Conservation (phyloP, 2,113 vertebrate genomes). For the Otocyon megalotis region DNA sequence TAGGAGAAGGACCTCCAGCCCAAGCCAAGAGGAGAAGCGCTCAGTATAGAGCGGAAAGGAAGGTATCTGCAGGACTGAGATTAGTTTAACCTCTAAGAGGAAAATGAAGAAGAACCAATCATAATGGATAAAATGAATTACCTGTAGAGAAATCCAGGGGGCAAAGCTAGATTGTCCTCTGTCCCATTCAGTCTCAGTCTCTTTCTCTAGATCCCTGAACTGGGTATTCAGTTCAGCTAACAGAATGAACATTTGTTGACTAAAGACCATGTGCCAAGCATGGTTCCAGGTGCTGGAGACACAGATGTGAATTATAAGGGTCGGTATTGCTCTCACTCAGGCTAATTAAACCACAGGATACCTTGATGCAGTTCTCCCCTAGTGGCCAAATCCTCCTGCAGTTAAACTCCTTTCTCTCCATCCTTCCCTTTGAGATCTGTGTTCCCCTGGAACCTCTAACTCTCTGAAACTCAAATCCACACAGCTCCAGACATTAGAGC, state of each 20-base stretch:
- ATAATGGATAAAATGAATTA: background rate
- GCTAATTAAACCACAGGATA: background rate
- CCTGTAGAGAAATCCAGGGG: background rate
- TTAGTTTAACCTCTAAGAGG: background rate
- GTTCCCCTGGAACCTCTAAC: background rate
- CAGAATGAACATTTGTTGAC: background rate
- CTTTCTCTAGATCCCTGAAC: background rate
- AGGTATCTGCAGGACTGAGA: background rate
- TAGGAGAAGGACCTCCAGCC: background rate
- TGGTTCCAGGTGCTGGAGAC: background rate
- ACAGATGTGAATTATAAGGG: background rate
- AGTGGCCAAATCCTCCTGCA: background rate
- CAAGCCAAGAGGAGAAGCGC: background rate
- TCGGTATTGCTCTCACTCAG: background rate
- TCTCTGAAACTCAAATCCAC: background rate
- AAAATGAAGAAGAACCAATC: background rate
- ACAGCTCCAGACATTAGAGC: background rate
- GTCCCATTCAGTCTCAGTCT: background rate
- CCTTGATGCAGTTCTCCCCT: background rate
- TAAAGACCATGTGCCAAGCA: background rate
- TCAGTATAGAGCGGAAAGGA: background rate
- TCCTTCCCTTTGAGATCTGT: background rate
- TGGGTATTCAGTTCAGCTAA: background rate
- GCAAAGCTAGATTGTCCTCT: background rate
- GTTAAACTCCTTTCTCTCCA: background rate